Conservation (phyloP, 2,888 invertebrate species). For the Nycteola revayana region DNA sequence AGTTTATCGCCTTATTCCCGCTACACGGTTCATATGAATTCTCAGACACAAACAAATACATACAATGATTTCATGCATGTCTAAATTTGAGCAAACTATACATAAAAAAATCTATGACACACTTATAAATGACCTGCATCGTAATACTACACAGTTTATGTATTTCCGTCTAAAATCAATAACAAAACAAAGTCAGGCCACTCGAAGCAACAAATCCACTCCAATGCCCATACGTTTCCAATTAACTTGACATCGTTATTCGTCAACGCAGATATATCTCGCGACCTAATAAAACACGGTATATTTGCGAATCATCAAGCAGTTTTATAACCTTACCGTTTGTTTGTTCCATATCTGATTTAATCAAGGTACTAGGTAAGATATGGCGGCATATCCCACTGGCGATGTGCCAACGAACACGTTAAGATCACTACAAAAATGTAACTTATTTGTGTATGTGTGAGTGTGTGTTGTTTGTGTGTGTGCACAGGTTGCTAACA, state of each 20-base stretch:
- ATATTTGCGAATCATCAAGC: slow-evolving; percentile 37
- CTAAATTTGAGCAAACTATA: too few relatives aligned
- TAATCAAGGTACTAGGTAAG: slow-evolving; percentile 48
- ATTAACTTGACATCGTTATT: slow-evolving; percentile 27
- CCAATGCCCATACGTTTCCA: too few relatives aligned
- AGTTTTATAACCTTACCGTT: slow-evolving; percentile 44
- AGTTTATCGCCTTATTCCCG: too few relatives aligned
- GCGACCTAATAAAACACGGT: slow-evolving; percentile 28
- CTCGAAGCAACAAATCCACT: too few relatives aligned
- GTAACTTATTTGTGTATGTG: slow-evolving; percentile 24
- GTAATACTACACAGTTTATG: too few relatives aligned
- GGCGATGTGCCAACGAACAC: slow-evolving; percentile 58
- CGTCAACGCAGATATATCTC: slow-evolving; percentile 31
- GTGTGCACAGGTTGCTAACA: slow-evolving; percentile 4
- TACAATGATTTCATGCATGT: too few relatives aligned
- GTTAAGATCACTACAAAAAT: slow-evolving; percentile 41
- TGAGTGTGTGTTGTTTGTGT: slow-evolving; percentile 3
- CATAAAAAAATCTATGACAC: too few relatives aligned
- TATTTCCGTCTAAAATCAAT: not conserved
- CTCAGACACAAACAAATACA: too few relatives aligned
- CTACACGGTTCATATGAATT: too few relatives aligned
- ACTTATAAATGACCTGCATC: too few relatives aligned
- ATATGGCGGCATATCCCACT: slow-evolving; percentile 31
- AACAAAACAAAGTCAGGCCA: too few relatives aligned
- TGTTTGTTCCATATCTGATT: slow-evolving; percentile 55